Percentiles rank a stretch among this genome's conserved stretches.
These are phyloP conservation scores for Platycnemis pennipes DNA, from an alignment of 2,888 invertebrate species.

Conservation along the genomic window DNA sequence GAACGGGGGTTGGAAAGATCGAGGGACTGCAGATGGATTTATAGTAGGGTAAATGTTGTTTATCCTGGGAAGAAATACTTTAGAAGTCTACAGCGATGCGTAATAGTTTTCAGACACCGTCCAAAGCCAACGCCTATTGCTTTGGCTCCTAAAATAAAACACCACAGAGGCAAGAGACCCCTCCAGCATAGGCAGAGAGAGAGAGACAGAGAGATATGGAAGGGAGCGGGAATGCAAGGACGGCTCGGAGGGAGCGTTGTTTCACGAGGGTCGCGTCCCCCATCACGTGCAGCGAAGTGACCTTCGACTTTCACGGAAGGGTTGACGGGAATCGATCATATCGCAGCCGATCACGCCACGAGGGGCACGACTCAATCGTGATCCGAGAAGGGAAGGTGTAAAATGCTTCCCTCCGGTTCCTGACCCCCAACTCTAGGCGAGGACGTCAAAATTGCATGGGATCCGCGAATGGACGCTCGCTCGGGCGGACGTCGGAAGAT, in stretches of 20 bases:
- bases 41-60: neutral
- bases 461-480: neutral
- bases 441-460: neutral
- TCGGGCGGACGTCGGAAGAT: neutral
- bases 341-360: neutral
- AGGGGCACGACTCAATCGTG: neutral
- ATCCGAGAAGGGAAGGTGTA: neutral
- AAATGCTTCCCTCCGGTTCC: neutral
- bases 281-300: neutral
- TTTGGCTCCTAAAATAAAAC: neutral
- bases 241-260: neutral
- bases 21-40: neutral
- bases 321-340: neutral
- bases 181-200: neutral
- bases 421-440: neutral
- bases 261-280: neutral
- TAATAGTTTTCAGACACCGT: neutral
- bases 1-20: neutral
- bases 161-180: neutral
- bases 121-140: neutral
- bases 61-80: neutral
- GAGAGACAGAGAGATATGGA: neutral
- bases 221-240: neutral
- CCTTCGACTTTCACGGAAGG: slow-evolving; percentile 21
- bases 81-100: neutral